Percentiles rank a stretch among this genome's conserved stretches.
phyloP scores from a whole-genome alignment of 2,113 vertebrate species.

The Xiphias gladius region DNA sequence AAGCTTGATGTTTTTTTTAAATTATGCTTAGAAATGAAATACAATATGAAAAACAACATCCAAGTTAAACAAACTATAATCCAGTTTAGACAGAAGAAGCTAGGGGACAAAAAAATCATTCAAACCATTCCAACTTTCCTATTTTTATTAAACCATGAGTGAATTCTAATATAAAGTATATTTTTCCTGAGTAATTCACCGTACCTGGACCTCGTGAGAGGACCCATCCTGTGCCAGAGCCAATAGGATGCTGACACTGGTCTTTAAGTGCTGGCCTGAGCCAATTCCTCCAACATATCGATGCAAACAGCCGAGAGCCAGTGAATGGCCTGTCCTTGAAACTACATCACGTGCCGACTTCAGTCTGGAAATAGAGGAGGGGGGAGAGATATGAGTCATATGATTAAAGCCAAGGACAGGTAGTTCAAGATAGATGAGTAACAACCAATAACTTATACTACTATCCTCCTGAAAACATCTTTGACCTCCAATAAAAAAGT shows the following conservation, averaged over 20 bases:
- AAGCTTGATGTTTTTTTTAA: neutral
- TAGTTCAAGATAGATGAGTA: conserved; percentile 15
- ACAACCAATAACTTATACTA: conserved; percentile 5
- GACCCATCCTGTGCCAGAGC: conserved; percentile 97
- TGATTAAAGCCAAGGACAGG: conserved; percentile 14
- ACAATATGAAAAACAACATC: conserved; percentile 5
- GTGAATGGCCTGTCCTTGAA: conserved; percentile 96
- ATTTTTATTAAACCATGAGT: neutral
- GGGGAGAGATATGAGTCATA: conserved; percentile 11
- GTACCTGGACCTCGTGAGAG: conserved; percentile 98
- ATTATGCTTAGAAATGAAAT: neutral
- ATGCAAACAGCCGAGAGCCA: conserved; percentile 97
- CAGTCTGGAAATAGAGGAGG: conserved; percentile 83
- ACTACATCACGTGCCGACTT: conserved; percentile 98
- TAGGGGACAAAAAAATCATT: neutral
- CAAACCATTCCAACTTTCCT: neutral
- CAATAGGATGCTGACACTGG: conserved; percentile 97
- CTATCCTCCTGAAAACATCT: neutral
- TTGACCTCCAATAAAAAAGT: neutral
- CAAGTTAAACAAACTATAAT: neutral
- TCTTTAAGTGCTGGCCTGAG: conserved; percentile 99
- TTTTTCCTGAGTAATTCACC: conserved; percentile 27
- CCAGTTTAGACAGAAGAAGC: neutral
- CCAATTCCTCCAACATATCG: conserved; percentile 98
- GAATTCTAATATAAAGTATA: conserved; percentile 12